These are phyloP conservation scores for Folsomia manolachei DNA, from an alignment of 2,888 invertebrate genomes.

Conservation along the genomic window DNA sequence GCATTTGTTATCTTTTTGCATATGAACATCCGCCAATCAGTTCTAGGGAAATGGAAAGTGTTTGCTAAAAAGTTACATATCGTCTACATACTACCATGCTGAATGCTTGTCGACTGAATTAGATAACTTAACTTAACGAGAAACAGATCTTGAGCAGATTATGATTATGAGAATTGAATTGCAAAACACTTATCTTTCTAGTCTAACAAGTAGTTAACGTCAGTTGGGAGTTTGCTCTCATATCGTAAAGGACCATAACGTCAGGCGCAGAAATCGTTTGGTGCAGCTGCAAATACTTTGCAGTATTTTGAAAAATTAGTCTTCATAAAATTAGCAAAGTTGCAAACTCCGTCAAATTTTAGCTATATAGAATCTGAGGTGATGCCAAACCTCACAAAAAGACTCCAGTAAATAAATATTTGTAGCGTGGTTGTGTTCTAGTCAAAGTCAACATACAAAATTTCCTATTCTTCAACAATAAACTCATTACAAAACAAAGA, in stretches of 20 bases:
- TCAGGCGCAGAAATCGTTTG: too few relatives aligned
- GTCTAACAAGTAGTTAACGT: not conserved
- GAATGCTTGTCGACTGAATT: too few relatives aligned
- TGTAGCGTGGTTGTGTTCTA: slow-evolving; percentile 5
- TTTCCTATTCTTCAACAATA: not conserved
- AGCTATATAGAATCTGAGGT: too few relatives aligned
- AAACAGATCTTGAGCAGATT: not conserved
- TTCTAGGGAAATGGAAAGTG: not conserved
- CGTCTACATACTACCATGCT: too few relatives aligned
- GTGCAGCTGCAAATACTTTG: too few relatives aligned
- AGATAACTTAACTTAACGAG: not conserved
- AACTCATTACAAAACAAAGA: slow-evolving; percentile 8
- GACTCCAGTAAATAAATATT: not conserved
- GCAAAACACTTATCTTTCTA: too few relatives aligned
- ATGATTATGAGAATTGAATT: not conserved
- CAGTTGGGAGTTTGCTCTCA: not conserved
- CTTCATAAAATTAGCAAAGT: too few relatives aligned
- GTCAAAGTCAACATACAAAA: slow-evolving; percentile 1
- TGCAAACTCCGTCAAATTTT: too few relatives aligned
- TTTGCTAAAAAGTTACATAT: not conserved
- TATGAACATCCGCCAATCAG: too few relatives aligned
- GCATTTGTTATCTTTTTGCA: too few relatives aligned
- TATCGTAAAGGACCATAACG: not conserved
- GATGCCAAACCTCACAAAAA: not conserved
- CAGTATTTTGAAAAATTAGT: too few relatives aligned